phyloP scores from a whole-genome alignment of 23 tunicate species.

The Halocynthia roretzi region DNA sequence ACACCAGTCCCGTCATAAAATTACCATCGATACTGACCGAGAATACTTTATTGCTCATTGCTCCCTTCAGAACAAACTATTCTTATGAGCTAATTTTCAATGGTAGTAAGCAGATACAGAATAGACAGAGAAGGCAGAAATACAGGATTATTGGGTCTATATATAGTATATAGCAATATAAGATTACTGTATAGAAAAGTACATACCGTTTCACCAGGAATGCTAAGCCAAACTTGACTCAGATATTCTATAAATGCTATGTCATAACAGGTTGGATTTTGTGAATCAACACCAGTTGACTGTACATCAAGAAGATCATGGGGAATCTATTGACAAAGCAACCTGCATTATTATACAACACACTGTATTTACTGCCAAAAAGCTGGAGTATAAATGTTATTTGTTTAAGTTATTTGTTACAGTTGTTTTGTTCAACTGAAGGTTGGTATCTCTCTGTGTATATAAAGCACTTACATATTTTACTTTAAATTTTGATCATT shows the following conservation, averaged over 20 bases:
- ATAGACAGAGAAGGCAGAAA: too few species aligned
- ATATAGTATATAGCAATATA: background rate
- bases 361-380: too few species aligned
- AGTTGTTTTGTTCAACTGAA: too few species aligned
- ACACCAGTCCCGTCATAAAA: constrained; percentile 9
- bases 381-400: too few species aligned
- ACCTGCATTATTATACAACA: background rate
- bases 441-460: too few species aligned
- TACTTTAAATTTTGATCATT: too few species aligned
- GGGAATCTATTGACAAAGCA: constrained; percentile 47
- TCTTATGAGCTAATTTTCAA: background rate
- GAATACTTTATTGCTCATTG: constrained; percentile 68
- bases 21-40: constrained; percentile 56
- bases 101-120: background rate
- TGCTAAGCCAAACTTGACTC: constrained; percentile 46
- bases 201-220: constrained; percentile 39
- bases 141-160: background rate
- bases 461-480: too few species aligned
- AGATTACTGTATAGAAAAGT: background rate
- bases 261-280: constrained; percentile 49
- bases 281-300: constrained; percentile 35
- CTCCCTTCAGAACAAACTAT: constrained; percentile 24
- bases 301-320: constrained; percentile 44
- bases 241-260: constrained; percentile 60
- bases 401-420: too few species aligned